A percentile compares a stretch with the other conserved stretches of the same genome.
Evolutionary conservation across 2,888 invertebrate genomes (phyloP).

Genomic region (Tetrapedia diversipes): DNA sequence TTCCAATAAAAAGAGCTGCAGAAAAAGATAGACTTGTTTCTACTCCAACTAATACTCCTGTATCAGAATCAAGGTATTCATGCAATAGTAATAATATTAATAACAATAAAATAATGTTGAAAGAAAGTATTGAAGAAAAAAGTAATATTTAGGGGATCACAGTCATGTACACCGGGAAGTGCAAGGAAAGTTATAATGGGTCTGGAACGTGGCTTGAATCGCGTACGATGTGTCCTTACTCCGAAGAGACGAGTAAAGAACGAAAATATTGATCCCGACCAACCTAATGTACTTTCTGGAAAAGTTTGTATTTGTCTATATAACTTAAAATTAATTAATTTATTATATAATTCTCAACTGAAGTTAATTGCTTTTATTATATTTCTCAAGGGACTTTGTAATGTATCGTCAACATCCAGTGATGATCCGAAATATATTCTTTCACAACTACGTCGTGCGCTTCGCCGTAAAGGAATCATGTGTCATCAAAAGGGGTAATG

Average conservation of each 20-base stretch:
- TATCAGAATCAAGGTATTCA: conserved; percentile 60
- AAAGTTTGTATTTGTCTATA: conserved; percentile 80
- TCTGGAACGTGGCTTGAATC: conserved; percentile 88
- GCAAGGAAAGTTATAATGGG: conserved; percentile 87
- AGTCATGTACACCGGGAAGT: conserved; percentile 83
- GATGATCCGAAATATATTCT: conserved; percentile 87
- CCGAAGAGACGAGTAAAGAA: conserved; percentile 84
- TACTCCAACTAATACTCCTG: conserved; percentile 70
- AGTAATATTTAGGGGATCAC: conserved; percentile 65
- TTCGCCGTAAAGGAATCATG: conserved; percentile 86
- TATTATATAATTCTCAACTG: background rate
- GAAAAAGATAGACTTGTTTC: conserved; percentile 66
- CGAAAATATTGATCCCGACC: conserved; percentile 74
- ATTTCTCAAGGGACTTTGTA: conserved; percentile 86
- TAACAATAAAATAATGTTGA: conserved; percentile 8
- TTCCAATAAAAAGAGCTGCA: conserved; percentile 72
- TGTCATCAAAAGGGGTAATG: conserved; percentile 87
- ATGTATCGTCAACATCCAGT: conserved; percentile 88
- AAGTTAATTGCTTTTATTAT: no score
- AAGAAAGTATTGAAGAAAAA: conserved; percentile 4
- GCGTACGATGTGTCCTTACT: conserved; percentile 88
- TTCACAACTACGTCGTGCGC: conserved; percentile 85
- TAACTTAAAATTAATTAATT: background rate
- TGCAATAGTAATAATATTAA: background rate
- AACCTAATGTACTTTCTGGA: conserved; percentile 83